A percentile compares a stretch with the other conserved stretches of the same genome.
These are phyloP conservation scores for Drosophila helvetica DNA, from an alignment of 2,888 invertebrate species.

Conservation along the genomic window DNA sequence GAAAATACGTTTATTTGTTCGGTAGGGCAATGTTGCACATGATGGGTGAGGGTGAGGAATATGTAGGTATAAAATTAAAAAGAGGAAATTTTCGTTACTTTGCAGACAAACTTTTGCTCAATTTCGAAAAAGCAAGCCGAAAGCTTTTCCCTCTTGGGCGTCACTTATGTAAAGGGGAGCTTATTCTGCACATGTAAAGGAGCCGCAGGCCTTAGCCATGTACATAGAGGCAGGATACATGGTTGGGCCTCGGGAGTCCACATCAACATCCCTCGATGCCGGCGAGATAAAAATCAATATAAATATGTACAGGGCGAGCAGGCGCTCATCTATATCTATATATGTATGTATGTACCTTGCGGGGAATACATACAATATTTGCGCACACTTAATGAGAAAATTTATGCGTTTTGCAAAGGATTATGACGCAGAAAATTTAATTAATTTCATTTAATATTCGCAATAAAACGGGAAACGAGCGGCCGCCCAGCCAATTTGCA, in stretches of 20 bases:
- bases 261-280: slow-evolving; percentile 69
- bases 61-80: background rate
- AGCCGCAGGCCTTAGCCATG: slow-evolving; percentile 11
- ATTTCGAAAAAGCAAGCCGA: slow-evolving; percentile 64
- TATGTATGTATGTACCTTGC: slow-evolving; percentile 16
- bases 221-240: slow-evolving; percentile 10
- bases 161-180: slow-evolving; percentile 59
- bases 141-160: slow-evolving; percentile 47
- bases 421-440: slow-evolving; percentile 81
- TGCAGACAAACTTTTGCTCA: slow-evolving; percentile 20
- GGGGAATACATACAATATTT: slow-evolving; percentile 58
- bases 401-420: slow-evolving; percentile 79
- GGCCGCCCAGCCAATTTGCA: slow-evolving; percentile 61
- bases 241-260: slow-evolving; percentile 46
- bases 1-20: too few species aligned
- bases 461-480: slow-evolving; percentile 68
- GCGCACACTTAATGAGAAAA: slow-evolving; percentile 74
- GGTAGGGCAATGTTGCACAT: too few species aligned
- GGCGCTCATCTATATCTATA: slow-evolving; percentile 29
- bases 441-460: slow-evolving; percentile 79
- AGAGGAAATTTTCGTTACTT: background rate
- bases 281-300: slow-evolving; percentile 77
- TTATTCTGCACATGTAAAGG: slow-evolving; percentile 43
- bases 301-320: slow-evolving; percentile 42
- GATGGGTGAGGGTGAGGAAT: too few species aligned